A percentile compares a stretch with the other conserved stretches of the same genome.
phyloP scores from a whole-genome alignment of 2,888 invertebrate species.

The Dicycla oo region DNA sequence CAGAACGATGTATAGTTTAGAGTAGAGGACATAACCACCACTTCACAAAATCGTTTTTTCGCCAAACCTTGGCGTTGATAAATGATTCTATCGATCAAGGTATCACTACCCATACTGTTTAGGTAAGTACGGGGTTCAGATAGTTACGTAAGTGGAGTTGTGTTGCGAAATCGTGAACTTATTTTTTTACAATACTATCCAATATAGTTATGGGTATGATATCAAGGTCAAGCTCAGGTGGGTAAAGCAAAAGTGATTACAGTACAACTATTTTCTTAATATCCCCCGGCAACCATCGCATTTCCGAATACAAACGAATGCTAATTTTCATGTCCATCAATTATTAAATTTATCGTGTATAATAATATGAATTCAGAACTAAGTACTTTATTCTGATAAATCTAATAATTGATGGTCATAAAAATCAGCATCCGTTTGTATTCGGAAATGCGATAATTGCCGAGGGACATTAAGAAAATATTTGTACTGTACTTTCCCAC shows the following conservation, averaged over 20 bases:
- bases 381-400: too few species aligned
- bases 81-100: constrained; percentile 59
- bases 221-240: constrained; percentile 3
- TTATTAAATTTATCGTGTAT: too few species aligned
- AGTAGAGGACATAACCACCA: constrained; percentile 1
- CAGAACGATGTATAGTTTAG: background rate
- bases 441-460: too few species aligned
- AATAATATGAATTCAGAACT: too few species aligned
- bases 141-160: constrained; percentile 27
- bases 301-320: too few species aligned
- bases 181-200: constrained; percentile 5
- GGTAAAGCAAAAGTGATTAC: background rate
- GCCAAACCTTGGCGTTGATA: constrained; percentile 49
- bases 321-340: too few species aligned
- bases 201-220: background rate
- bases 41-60: constrained; percentile 24
- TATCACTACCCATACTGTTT: constrained; percentile 39
- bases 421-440: too few species aligned
- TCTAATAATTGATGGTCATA: too few species aligned
- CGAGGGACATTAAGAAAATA: too few species aligned
- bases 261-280: too few species aligned
- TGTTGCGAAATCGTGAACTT: constrained; percentile 28
- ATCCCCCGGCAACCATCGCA: too few species aligned
- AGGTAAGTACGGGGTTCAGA: constrained; percentile 9
- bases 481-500: too few species aligned